phyloP scores from a whole-genome alignment of 2,113 vertebrate species.

The Scatophagus argus region DNA sequence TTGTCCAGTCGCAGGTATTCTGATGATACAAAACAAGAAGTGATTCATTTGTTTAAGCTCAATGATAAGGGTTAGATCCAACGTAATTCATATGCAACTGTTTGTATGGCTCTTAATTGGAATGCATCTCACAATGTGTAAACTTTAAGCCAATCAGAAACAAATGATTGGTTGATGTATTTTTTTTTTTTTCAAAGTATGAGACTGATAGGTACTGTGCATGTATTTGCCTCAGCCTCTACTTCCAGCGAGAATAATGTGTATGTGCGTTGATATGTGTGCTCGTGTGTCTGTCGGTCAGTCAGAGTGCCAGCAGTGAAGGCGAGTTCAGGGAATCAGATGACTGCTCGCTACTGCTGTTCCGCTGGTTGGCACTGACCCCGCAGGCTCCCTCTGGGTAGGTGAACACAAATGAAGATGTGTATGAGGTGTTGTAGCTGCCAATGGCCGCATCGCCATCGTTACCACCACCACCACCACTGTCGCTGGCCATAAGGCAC shows the following conservation, averaged over 20 bases:
- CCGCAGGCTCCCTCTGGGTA: slow-evolving; percentile 98
- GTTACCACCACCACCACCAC: slow-evolving; percentile 83
- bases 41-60: slow-evolving; percentile 6
- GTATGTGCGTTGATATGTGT: slow-evolving; percentile 56
- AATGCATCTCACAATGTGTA: slow-evolving; percentile 51
- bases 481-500: slow-evolving; percentile 84
- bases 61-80: slow-evolving; percentile 21
- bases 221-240: slow-evolving; percentile 55
- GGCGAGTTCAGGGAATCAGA: slow-evolving; percentile 97
- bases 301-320: slow-evolving; percentile 95
- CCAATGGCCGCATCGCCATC: slow-evolving; percentile 80
- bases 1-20: slow-evolving; percentile 44
- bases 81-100: slow-evolving; percentile 43
- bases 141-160: slow-evolving; percentile 57
- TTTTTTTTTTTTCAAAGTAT: slow-evolving; percentile 35
- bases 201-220: slow-evolving; percentile 53
- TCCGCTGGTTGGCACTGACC: slow-evolving; percentile 92
- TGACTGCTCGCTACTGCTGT: slow-evolving; percentile 96
- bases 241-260: slow-evolving; percentile 56
- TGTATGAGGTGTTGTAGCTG: slow-evolving; percentile 93
- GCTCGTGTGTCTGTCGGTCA: slow-evolving; percentile 71
- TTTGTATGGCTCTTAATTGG: slow-evolving; percentile 66
- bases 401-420: slow-evolving; percentile 99
- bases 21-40: slow-evolving; percentile 29
- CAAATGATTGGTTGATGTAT: slow-evolving; percentile 29